These are phyloP conservation scores for Trypoxylus dichotomus DNA, from an alignment of 1,140 invertebrate genomes.

Conservation along the genomic window DNA sequence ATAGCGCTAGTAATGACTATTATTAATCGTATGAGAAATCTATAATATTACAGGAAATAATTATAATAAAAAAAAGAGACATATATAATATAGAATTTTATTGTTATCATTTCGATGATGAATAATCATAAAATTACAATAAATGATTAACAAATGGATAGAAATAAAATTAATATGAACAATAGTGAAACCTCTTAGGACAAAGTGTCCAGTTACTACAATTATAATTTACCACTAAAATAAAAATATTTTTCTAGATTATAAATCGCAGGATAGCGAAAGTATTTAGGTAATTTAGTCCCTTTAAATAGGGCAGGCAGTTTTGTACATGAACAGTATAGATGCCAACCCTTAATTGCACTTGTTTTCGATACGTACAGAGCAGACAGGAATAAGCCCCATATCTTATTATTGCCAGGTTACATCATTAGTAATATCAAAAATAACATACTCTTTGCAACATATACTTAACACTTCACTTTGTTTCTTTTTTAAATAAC, in stretches of 20 bases:
- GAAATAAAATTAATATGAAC: slow-evolving; percentile 54
- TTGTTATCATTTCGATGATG: slow-evolving; percentile 52
- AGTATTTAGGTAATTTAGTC: slow-evolving; percentile 43
- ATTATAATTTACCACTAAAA: slow-evolving; percentile 47
- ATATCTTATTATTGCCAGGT: slow-evolving; percentile 50
- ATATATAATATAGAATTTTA: slow-evolving; percentile 55
- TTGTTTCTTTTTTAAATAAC: too few species aligned
- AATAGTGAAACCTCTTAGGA: slow-evolving; percentile 54
- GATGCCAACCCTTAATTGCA: slow-evolving; percentile 50
- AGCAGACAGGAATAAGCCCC: slow-evolving; percentile 46
- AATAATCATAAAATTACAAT: slow-evolving; percentile 55
- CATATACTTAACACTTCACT: slow-evolving; percentile 48
- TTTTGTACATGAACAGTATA: slow-evolving; percentile 48
- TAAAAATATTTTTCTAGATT: slow-evolving; percentile 49
- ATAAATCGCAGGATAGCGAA: slow-evolving; percentile 52
- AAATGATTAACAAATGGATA: slow-evolving; percentile 55
- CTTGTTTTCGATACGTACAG: slow-evolving; percentile 49
- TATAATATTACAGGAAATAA: too few species aligned
- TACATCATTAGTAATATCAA: slow-evolving; percentile 51
- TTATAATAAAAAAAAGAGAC: slow-evolving; percentile 38
- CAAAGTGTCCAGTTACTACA: slow-evolving; percentile 36
- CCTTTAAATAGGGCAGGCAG: slow-evolving; percentile 40
- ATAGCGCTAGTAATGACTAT: too few species aligned
- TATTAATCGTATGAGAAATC: too few species aligned
- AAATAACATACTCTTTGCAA: slow-evolving; percentile 51